Evolutionary conservation across 2,797 vertebrate genomes (phyloP), one percentile per base, ranked within the genome.

Genomic region (Delichon dasypus): DNA sequence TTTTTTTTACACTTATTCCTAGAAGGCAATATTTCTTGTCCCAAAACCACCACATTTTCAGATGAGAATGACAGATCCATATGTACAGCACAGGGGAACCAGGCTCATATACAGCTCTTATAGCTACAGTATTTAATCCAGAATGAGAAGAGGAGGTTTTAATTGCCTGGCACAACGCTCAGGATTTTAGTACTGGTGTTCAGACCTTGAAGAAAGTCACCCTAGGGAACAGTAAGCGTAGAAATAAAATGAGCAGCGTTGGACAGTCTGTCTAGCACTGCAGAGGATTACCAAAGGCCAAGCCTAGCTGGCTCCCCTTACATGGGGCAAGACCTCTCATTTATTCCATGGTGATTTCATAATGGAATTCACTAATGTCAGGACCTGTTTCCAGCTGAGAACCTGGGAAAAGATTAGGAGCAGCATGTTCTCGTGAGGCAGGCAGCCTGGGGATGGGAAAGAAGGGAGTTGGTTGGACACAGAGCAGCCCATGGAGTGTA

Each of bases 391-490:
- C 21, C 60, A 76, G 32, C 22, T 44, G 48, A 80, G 25, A 27
- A 54, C 40, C 26, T 23, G 23, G 32, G 22, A 87, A 32, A 60
- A 81, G 16, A 45, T 26, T 7, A 65, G 60, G 8, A 81, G 40
- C 44, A 78, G 58, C 17, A 26, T 0, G 5, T 20, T 40, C 29
- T 62, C 0, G 0, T 21, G 45, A 82, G 25, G 36, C 50, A 82
- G 40, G 38, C 23, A 48, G 71, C 23, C 40, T 3, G 1, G 27
- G 18, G 38, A 15, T 55, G n/a, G 62, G 29, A 55, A 76, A 76
- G 55, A 76, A 48, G 22, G 42, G 14, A 76, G 29, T 1, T 29
- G 32, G 26, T 5, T 8, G 45, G n/a, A 85, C 29, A 79, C 20
- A 40, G 13, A 57, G 65, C 23, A 53, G 83, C 30, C n/a, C 48